phyloP scores from a whole-genome alignment of 1,140 invertebrate species.

The Homalodisca vitripennis region DNA sequence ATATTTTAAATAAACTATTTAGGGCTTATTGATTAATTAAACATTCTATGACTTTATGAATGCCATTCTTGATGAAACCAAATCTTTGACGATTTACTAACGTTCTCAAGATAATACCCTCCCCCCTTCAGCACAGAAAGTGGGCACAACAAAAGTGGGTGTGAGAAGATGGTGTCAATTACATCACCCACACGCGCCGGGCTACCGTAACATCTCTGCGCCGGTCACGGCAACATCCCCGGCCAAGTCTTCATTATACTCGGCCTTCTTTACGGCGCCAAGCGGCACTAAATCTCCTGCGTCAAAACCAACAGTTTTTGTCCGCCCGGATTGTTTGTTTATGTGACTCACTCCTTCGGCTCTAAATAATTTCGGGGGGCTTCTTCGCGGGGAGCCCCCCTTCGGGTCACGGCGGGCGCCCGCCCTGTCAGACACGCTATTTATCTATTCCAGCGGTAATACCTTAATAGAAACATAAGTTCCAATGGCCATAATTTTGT shows the following conservation, averaged over 20 bases:
- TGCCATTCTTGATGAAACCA: too few species aligned
- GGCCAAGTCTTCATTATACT: constrained; percentile 25
- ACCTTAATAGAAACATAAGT: constrained; percentile 24
- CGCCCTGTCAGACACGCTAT: background rate
- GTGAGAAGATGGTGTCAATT: too few species aligned
- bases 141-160: too few species aligned
- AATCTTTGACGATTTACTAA: too few species aligned
- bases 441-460: constrained; percentile 18
- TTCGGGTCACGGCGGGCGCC: background rate
- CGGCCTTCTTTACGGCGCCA: constrained; percentile 4
- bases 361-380: constrained; percentile 22
- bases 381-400: background rate
- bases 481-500: constrained; percentile 7
- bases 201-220: too few species aligned
- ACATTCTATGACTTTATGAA: too few species aligned
- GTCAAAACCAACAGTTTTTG: constrained; percentile 27
- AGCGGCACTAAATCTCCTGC: background rate
- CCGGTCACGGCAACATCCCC: too few species aligned
- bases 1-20: too few species aligned
- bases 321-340: constrained; percentile 26
- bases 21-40: too few species aligned
- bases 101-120: too few species aligned
- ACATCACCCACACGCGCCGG: too few species aligned
- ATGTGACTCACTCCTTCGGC: constrained; percentile 22
- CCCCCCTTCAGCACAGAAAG: too few species aligned